Percentiles rank a stretch among this genome's conserved stretches.
These are phyloP conservation scores for Menidia menidia DNA, from an alignment of 2,797 vertebrate species.

Conservation along the genomic window DNA sequence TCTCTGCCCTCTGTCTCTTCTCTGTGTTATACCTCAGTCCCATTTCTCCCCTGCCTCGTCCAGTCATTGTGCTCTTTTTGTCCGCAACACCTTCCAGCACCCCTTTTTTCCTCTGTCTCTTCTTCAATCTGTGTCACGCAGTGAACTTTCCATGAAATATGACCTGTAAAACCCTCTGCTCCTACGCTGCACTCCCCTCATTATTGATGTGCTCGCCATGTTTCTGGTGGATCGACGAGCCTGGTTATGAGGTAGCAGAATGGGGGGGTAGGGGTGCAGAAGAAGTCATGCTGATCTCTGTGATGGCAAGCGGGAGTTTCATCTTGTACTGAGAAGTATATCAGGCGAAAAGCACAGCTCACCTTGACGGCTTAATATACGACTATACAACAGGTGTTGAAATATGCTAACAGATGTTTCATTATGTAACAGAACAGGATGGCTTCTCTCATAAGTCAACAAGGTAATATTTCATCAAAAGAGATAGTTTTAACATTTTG, in stretches of 20 bases:
- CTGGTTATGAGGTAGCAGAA: conserved; percentile 68
- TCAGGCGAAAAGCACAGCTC: conserved; percentile 58
- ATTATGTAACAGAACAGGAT: conserved; percentile 71
- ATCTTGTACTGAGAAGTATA: conserved; percentile 57
- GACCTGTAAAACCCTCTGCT: conserved; percentile 71
- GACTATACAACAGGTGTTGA: conserved; percentile 70
- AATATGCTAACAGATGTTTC: conserved; percentile 74
- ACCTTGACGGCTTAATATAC: conserved; percentile 72
- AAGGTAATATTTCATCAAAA: conserved; percentile 70
- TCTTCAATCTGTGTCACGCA: conserved; percentile 71
- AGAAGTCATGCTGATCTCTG: conserved; percentile 60
- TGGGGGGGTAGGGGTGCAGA: conserved; percentile 50
- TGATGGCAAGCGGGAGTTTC: conserved; percentile 55
- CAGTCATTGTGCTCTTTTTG: conserved; percentile 50
- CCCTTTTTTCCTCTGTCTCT: conserved; percentile 57
- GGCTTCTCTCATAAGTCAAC: conserved; percentile 68
- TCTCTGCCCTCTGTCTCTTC: conserved; percentile 24
- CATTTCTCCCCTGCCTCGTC: conserved; percentile 56
- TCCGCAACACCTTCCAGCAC: conserved; percentile 65
- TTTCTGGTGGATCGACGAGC: conserved; percentile 61
- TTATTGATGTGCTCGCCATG: conserved; percentile 75
- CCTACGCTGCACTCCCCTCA: conserved; percentile 68
- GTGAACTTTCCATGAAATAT: conserved; percentile 76
- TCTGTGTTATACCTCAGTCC: conserved; percentile 39
- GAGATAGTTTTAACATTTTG: conserved; percentile 74